Conservation (phyloP, 2,888 invertebrate genomes). For the Aspidiotus destructor region DNA sequence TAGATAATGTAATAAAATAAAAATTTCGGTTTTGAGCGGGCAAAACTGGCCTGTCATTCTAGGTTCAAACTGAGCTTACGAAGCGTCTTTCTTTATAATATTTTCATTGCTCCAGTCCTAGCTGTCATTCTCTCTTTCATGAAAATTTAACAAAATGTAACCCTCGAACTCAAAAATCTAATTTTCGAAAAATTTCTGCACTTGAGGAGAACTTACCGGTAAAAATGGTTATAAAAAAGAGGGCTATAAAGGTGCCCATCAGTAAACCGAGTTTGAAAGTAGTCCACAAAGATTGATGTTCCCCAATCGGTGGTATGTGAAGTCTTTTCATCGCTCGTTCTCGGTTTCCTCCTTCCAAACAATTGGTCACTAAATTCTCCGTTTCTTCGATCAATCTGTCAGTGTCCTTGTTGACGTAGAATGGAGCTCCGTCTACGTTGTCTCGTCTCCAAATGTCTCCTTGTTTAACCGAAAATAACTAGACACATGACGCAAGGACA, state of each 20-base stretch:
- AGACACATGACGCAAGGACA: conserved; percentile 33
- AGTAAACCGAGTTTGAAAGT: conserved; percentile 77
- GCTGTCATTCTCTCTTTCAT: no score
- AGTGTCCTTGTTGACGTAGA: conserved; percentile 76
- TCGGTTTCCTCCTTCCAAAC: conserved; percentile 67
- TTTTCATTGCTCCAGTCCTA: no score
- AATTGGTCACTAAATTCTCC: conserved; percentile 59
- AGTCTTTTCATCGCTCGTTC: conserved; percentile 79
- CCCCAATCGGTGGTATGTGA: conserved; percentile 74
- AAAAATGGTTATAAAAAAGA: conserved; percentile 60
- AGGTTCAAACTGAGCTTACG: no score
- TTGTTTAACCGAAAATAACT: conserved; percentile 55
- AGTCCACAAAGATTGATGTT: conserved; percentile 71
- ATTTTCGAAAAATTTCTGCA: no score
- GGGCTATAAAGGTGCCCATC: conserved; percentile 68
- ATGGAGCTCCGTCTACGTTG: conserved; percentile 70
- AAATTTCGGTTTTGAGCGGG: no score
- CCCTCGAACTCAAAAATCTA: no score
- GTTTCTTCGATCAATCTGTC: conserved; percentile 72
- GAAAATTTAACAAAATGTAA: no score
- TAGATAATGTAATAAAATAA: no score
- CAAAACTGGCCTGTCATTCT: no score
- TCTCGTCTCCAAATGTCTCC: conserved; percentile 71
- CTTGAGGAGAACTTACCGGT: conserved; percentile 47
- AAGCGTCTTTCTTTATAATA: no score